phyloP scores from a whole-genome alignment of 2,113 vertebrate genomes.

The Hippocampus zosterae region DNA sequence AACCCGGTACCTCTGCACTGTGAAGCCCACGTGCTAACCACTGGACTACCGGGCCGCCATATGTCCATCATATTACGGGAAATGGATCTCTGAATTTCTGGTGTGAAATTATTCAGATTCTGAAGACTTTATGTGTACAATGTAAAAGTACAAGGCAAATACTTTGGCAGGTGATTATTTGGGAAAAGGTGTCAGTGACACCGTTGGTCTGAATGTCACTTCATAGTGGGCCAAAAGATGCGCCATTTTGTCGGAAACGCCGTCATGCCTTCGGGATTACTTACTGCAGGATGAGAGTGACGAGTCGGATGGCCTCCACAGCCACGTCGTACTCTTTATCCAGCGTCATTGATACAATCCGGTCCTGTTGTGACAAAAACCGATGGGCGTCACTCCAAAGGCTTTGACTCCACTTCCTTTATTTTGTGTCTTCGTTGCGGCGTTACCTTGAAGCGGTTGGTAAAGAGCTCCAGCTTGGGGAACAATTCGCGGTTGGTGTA shows the following conservation, averaged over 20 bases:
- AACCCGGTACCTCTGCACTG: too few species aligned
- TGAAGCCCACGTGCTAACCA: too few species aligned
- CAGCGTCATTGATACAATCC: slow-evolving; percentile 98
- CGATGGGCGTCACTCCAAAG: background rate
- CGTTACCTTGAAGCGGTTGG: slow-evolving; percentile 95
- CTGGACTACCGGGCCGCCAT: too few species aligned
- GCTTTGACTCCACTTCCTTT: background rate
- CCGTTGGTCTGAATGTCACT: too few species aligned
- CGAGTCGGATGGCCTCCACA: slow-evolving; percentile 95
- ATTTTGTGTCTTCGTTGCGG: background rate
- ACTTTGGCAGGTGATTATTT: too few species aligned
- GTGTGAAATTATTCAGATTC: too few species aligned
- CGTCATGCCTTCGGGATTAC: slow-evolving; percentile 30
- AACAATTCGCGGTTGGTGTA: slow-evolving; percentile 98
- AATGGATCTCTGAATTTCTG: background rate
- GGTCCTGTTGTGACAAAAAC: slow-evolving; percentile 76
- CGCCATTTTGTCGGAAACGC: background rate
- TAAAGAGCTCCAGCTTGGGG: slow-evolving; percentile 96
- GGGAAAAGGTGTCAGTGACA: too few species aligned
- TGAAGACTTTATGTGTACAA: too few species aligned
- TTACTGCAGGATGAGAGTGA: slow-evolving; percentile 97
- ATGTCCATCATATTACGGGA: background rate
- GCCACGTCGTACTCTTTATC: slow-evolving; percentile 99
- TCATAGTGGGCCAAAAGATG: too few species aligned
- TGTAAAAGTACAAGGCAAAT: too few species aligned